A percentile compares a stretch with the other conserved stretches of the same genome.
phyloP scores from a whole-genome alignment of 2,113 vertebrate species.

The Glaucomys volans region DNA sequence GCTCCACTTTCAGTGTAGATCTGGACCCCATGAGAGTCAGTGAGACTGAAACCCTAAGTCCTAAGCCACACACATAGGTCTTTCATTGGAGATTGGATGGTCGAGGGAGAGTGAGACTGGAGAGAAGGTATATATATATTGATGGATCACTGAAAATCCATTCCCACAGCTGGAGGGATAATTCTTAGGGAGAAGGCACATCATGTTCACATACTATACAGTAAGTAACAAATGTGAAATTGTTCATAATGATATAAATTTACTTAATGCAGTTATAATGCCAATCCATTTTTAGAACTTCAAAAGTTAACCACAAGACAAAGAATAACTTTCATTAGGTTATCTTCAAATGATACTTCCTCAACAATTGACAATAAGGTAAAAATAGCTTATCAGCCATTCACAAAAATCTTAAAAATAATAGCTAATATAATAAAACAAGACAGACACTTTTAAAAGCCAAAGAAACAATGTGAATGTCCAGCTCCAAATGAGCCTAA shows the following conservation, averaged over 20 bases:
- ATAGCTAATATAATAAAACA: not conserved
- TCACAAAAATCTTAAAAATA: not conserved
- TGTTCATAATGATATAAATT: not conserved
- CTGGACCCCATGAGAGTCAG: not conserved
- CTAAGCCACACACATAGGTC: not conserved
- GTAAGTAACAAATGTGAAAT: not conserved
- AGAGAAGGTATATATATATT: not conserved
- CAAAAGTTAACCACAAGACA: not conserved
- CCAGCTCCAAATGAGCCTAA: not conserved
- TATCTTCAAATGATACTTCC: not conserved
- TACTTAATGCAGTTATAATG: not conserved
- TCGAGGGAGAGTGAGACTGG: not conserved
- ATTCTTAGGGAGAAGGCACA: not conserved
- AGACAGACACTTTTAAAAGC: not conserved
- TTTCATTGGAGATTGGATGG: not conserved
- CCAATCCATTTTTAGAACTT: not conserved
- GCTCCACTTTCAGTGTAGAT: not conserved
- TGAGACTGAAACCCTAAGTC: not conserved
- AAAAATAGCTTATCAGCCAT: not conserved
- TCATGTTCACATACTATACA: not conserved
- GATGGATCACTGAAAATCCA: not conserved
- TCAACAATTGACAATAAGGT: not conserved
- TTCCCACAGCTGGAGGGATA: not conserved
- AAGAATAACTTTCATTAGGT: not conserved
- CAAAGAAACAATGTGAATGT: not conserved